Conservation (phyloP, 1,140 invertebrate species). For the Drosophila takahashii region DNA sequence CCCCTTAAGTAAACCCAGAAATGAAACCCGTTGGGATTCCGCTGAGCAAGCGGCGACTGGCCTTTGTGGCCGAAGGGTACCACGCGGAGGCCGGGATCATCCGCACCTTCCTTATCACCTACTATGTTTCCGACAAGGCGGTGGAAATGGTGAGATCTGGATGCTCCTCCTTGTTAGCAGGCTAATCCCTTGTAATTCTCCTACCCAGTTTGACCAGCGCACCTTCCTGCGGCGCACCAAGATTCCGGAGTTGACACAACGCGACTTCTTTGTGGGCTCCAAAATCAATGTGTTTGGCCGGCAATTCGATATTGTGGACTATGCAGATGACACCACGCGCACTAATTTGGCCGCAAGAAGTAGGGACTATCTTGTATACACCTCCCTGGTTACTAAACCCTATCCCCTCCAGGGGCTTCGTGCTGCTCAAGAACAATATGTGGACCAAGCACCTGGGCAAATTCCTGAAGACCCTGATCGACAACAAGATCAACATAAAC, state of each 20-base stretch:
- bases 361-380: conserved; percentile 73
- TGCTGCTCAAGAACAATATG: conserved; percentile 90
- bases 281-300: conserved; percentile 91
- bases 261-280: conserved; percentile 91
- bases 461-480: conserved; percentile 88
- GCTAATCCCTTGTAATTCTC: background rate
- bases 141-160: conserved; percentile 89
- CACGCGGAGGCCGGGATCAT: conserved; percentile 90
- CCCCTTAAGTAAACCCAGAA: background rate
- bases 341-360: conserved; percentile 88
- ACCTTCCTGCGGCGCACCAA: conserved; percentile 91
- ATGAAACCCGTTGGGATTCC: conserved; percentile 33
- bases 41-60: conserved; percentile 38
- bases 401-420: conserved; percentile 88
- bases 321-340: conserved; percentile 89
- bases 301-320: conserved; percentile 91
- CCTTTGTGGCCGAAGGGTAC: conserved; percentile 93
- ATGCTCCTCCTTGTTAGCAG: background rate
- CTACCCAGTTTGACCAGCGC: conserved; percentile 90
- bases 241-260: conserved; percentile 88
- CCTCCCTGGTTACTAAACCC: background rate
- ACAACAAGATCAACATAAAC: conserved; percentile 89
- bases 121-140: conserved; percentile 90
- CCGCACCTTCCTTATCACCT: conserved; percentile 91
- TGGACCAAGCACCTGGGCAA: conserved; percentile 89